phyloP scores from a whole-genome alignment of 2,888 invertebrate species.

The Oscheius sp. region DNA sequence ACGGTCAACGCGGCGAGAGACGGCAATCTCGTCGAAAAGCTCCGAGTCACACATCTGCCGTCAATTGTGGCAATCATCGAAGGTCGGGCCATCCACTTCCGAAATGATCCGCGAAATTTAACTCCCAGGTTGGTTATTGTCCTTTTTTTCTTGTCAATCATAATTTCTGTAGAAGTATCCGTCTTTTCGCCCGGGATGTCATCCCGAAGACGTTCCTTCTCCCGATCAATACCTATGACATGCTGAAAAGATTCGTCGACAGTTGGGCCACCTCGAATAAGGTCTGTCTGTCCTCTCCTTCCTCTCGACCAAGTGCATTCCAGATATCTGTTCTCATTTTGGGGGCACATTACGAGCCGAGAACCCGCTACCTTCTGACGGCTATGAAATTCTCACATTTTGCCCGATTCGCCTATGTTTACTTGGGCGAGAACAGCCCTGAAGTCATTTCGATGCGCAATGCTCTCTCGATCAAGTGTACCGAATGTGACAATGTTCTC shows the following conservation, averaged over 20 bases:
- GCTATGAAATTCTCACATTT: conserved; percentile 68
- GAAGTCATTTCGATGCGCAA: conserved; percentile 52
- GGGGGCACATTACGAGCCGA: conserved; percentile 61
- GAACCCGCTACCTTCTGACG: conserved; percentile 67
- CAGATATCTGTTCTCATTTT: conserved; percentile 67
- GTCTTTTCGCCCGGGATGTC: conserved; percentile 73
- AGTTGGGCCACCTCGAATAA: conserved; percentile 66
- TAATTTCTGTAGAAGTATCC: conserved; percentile 61
- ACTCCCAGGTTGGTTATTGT: conserved; percentile 56
- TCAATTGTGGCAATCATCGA: conserved; percentile 74
- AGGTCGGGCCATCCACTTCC: conserved; percentile 73
- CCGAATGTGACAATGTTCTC: conserved; percentile 74
- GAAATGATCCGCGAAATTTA: conserved; percentile 48
- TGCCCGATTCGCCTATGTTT: conserved; percentile 70
- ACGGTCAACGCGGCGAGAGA: conserved; percentile 74
- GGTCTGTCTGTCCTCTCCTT: conserved; percentile 38
- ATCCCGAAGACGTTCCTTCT: conserved; percentile 72
- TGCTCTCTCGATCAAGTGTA: conserved; percentile 64
- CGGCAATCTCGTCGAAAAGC: conserved; percentile 73
- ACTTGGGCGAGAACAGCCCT: conserved; percentile 42
- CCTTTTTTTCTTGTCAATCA: not conserved
- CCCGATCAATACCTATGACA: conserved; percentile 50
- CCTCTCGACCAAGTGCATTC: not conserved
- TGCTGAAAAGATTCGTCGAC: conserved; percentile 65
- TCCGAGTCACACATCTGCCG: conserved; percentile 74